These are phyloP conservation scores for Rhamnusium bicolor DNA, from an alignment of 2,888 invertebrate species.

Conservation along the genomic window DNA sequence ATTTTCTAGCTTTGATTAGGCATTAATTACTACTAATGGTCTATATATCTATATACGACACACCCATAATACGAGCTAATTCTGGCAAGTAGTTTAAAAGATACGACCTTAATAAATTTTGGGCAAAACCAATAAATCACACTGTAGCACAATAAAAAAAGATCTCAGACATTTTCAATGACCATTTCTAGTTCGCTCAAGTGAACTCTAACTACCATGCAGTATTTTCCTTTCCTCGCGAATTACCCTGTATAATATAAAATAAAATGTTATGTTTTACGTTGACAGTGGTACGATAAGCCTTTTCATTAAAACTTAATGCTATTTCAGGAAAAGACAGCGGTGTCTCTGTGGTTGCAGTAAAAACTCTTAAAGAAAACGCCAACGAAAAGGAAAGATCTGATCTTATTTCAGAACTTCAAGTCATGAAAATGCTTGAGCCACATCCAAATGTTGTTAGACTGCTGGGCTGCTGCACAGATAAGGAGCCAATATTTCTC, in stretches of 20 bases:
- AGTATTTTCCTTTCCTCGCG: too few relatives aligned
- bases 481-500: constrained; percentile 91
- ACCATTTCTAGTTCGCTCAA: too few relatives aligned
- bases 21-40: too few relatives aligned
- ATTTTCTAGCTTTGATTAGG: too few relatives aligned
- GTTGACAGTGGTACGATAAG: background rate
- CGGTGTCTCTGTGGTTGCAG: constrained; percentile 88
- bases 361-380: constrained; percentile 95
- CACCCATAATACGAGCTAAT: too few relatives aligned
- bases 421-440: constrained; percentile 93
- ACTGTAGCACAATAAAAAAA: too few relatives aligned
- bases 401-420: constrained; percentile 89
- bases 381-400: constrained; percentile 89
- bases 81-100: too few relatives aligned
- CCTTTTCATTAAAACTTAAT: constrained; percentile 5
- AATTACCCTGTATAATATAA: background rate
- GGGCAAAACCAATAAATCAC: too few relatives aligned
- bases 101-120: too few relatives aligned
- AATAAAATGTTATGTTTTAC: background rate
- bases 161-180: too few relatives aligned
- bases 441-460: constrained; percentile 93
- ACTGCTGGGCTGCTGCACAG: constrained; percentile 91
- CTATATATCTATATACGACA: too few relatives aligned
- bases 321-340: constrained; percentile 74
- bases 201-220: too few relatives aligned